phyloP scores from a whole-genome alignment of 35 echinoderm and acorn worm species.

The Acanthaster planci region DNA sequence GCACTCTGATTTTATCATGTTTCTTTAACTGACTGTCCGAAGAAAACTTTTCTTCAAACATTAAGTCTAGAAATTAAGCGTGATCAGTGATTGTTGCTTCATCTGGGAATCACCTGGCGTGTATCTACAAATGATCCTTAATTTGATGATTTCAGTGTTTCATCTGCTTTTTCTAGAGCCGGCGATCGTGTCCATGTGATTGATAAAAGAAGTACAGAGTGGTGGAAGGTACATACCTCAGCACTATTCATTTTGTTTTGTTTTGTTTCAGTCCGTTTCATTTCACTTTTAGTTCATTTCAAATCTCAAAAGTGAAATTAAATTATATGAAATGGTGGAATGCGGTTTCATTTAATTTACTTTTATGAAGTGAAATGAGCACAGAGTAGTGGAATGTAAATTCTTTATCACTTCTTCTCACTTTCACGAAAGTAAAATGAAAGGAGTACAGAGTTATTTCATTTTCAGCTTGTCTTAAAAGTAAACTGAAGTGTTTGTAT shows the following conservation, averaged over 20 bases:
- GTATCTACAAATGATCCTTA: background rate
- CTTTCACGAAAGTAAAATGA: background rate
- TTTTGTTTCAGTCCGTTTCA: background rate
- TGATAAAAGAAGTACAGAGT: conserved; percentile 62
- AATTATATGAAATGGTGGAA: too few species aligned
- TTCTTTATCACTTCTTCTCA: background rate
- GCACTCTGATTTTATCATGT: too few species aligned
- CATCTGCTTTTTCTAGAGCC: conserved; percentile 42
- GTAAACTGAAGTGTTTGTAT: background rate
- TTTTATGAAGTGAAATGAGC: background rate
- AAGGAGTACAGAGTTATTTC: background rate
- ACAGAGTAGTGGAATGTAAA: background rate
- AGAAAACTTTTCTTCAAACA: too few species aligned
- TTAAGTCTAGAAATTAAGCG: too few species aligned
- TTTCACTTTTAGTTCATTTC: background rate
- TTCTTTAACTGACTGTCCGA: too few species aligned
- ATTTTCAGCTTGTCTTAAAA: background rate
- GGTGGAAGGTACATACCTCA: conserved; percentile 63
- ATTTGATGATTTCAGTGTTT: conserved; percentile 3
- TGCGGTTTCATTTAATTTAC: too few species aligned
- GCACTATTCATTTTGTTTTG: background rate
- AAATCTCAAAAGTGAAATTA: background rate
- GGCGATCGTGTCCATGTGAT: conserved; percentile 46
- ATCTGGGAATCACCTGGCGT: too few species aligned
- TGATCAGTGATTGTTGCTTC: too few species aligned